phyloP scores from a whole-genome alignment of 2,797 vertebrate genomes.

The Lerista edwardsae region DNA sequence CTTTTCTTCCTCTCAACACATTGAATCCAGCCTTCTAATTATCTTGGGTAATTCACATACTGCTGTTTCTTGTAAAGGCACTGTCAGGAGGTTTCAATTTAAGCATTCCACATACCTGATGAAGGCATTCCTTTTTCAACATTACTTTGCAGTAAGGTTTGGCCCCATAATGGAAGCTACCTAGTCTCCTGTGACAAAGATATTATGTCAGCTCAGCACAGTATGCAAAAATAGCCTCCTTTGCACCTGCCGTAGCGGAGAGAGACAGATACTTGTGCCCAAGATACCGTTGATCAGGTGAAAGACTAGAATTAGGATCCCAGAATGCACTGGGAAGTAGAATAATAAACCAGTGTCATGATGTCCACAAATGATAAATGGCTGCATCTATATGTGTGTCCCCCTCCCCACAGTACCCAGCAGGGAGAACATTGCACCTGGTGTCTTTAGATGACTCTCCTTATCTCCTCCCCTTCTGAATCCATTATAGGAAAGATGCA shows the following conservation, averaged over 20 bases:
- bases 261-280: slow-evolving; percentile 5
- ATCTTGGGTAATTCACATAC: neutral
- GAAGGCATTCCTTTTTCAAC: slow-evolving; percentile 54
- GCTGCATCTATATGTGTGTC: neutral
- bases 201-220: slow-evolving; percentile 14
- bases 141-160: slow-evolving; percentile 36
- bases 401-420: neutral
- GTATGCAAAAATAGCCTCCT: slow-evolving; percentile 49
- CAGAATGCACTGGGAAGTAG: slow-evolving; percentile 16
- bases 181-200: slow-evolving; percentile 31
- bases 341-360: neutral
- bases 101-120: slow-evolving; percentile 27
- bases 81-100: slow-evolving; percentile 47
- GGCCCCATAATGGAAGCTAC: slow-evolving; percentile 7
- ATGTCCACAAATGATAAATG: neutral
- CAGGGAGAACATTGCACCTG: neutral
- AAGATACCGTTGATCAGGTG: neutral
- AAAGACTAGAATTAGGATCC: slow-evolving; percentile 23
- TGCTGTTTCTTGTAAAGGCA: slow-evolving; percentile 19
- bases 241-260: slow-evolving; percentile 15
- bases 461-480: slow-evolving; percentile 19
- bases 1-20: neutral
- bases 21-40: slow-evolving; percentile 17
- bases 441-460: neutral
- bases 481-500: slow-evolving; percentile 25